Percentiles rank a stretch among this genome's conserved stretches.
Evolutionary conservation across 2,113 vertebrate species (phyloP).

Genomic region (Numenius arquata): DNA sequence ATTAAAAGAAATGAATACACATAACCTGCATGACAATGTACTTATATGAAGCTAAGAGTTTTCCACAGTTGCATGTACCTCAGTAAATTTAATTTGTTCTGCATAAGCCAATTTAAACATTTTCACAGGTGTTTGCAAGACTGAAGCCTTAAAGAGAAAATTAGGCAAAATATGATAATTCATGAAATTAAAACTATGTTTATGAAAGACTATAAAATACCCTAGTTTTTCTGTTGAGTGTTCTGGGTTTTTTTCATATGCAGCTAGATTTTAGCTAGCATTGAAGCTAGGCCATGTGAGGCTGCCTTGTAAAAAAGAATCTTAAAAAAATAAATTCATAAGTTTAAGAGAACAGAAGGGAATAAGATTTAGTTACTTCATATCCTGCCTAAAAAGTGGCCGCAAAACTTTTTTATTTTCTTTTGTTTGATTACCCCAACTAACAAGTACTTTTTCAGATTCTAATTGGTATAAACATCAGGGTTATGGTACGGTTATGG

Average conservation of each 20-base stretch:
- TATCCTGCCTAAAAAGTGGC: neutral
- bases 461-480: neutral
- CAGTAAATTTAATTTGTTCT: neutral
- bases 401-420: neutral
- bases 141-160: neutral
- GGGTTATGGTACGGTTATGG: neutral
- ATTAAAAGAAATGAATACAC: neutral
- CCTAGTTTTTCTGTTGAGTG: neutral
- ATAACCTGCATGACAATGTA: neutral
- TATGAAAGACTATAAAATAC: neutral
- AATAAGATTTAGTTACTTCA: neutral
- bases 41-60: neutral
- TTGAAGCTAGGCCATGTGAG: neutral
- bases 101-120: neutral
- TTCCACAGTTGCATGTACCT: neutral
- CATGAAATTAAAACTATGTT: neutral
- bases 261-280: neutral
- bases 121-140: neutral
- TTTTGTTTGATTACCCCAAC: neutral
- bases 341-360: neutral
- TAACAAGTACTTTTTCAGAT: neutral
- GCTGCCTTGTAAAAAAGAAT: neutral
- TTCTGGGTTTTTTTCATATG: neutral
- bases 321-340: neutral
- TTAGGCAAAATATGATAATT: neutral